Evolutionary conservation across 2,797 vertebrate genomes (phyloP), one percentile per base, ranked within the genome.

Genomic region (Tiaroga cobitis): DNA sequence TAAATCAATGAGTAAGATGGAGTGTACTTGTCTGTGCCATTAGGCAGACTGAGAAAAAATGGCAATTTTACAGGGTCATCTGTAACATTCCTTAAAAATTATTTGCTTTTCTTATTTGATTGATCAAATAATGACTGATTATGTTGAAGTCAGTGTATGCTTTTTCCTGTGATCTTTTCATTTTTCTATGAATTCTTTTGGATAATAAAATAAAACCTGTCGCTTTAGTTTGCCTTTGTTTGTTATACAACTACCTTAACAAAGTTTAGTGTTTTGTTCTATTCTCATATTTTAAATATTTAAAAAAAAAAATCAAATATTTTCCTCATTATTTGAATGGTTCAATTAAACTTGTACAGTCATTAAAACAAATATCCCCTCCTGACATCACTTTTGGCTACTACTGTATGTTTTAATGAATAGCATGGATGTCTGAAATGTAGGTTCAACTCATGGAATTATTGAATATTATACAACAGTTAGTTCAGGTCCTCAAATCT

Each of bases 1-100:
- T 43, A 54, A 84, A 78, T 77, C 43, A 83, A 67, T 65, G 13
- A 46, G 11, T 46, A n/a, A 46, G 34, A 77, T 32, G 16, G 34
- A 56, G 24, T 26, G 29, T 39, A 37, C n/a, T 56, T 43, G 34
- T 81, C 24, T 26, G 49, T 18, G n/a, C 9, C 26, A 15, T 18
- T n/a, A 29, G 39, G 29, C 54, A 74, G 69, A 59, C 37, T 59
- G 26, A 63, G 49, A 76, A 24, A 29, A 68, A 77, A 54, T 29
- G 72, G 8, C 73, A 67, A n/a, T 65, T 26, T 67, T 15, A 65
- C 18, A 5, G 59, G 81, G 29, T 37, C 49, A 73, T 59, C 26
- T 73, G 26, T 72, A 41, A 29, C 82, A 54, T 24, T 37, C 46
- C 51, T 26, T 13, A 18, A 26, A 61, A 26, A 24, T 16, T n/a